Percentiles rank a stretch among this genome's conserved stretches.
phyloP scores from a whole-genome alignment of 2,888 invertebrate genomes.

The Xylocampa areola region DNA sequence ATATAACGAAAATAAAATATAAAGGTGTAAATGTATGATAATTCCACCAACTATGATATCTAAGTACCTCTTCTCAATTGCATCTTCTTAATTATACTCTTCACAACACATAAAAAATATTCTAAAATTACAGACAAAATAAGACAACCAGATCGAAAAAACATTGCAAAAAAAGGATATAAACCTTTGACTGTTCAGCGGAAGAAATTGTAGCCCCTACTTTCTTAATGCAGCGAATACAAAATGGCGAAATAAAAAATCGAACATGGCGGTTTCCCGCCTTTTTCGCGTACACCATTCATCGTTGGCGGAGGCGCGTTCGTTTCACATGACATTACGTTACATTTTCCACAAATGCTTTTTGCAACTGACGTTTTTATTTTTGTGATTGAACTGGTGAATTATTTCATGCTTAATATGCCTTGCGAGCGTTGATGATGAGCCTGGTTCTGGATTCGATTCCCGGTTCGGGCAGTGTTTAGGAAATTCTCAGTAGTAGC shows the following conservation, averaged over 20 bases:
- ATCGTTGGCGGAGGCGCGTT: slow-evolving; percentile 43
- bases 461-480: no score
- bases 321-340: slow-evolving; percentile 37
- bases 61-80: neutral
- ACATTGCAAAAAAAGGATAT: slow-evolving; percentile 5
- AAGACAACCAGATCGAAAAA: slow-evolving; percentile 7
- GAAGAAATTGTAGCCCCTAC: slow-evolving; percentile 38
- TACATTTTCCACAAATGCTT: slow-evolving; percentile 38
- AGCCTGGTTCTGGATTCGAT: no score
- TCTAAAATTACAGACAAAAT: slow-evolving; percentile 15
- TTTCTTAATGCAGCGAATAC: slow-evolving; percentile 42
- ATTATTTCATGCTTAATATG: slow-evolving; percentile 27
- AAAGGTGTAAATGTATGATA: no score
- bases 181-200: slow-evolving; percentile 30
- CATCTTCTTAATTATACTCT: slow-evolving; percentile 6
- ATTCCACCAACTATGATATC: neutral
- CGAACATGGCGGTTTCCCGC: slow-evolving; percentile 56
- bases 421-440: no score
- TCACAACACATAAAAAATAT: slow-evolving; percentile 13
- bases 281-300: slow-evolving; percentile 57
- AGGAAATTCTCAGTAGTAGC: no score
- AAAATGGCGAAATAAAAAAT: slow-evolving; percentile 32
- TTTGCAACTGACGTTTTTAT: slow-evolving; percentile 53
- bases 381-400: slow-evolving; percentile 45
- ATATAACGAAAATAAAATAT: no score